Percentiles rank a stretch among this genome's conserved stretches.
Evolutionary conservation across 2,888 invertebrate species (phyloP).

Genomic region (Patella caerulea): DNA sequence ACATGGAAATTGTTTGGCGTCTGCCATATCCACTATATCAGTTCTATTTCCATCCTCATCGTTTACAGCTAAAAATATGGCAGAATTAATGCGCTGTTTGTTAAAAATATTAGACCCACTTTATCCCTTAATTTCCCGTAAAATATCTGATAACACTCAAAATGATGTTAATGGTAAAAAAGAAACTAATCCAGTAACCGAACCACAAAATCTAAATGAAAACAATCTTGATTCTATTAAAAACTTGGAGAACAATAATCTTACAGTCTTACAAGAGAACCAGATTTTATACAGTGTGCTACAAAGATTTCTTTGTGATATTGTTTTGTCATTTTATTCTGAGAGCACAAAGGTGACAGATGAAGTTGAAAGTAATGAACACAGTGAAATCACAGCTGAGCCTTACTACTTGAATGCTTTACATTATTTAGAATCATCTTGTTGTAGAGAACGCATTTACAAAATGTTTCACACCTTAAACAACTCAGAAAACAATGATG

Average conservation of each 20-base stretch:
- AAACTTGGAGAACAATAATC: not conserved
- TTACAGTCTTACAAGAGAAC: slow-evolving; percentile 26
- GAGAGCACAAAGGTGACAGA: not conserved
- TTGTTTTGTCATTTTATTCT: slow-evolving; percentile 22
- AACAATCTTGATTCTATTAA: too few species aligned
- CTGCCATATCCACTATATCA: slow-evolving; percentile 60
- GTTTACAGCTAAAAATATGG: slow-evolving; percentile 33
- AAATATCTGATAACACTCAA: slow-evolving; percentile 2
- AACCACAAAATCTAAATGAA: not conserved
- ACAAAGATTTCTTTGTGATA: slow-evolving; percentile 38
- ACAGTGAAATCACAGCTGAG: not conserved
- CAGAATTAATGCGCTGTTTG: slow-evolving; percentile 54
- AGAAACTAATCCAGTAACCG: slow-evolving; percentile 12
- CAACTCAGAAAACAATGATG: slow-evolving; percentile 29
- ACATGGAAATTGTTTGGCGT: slow-evolving; percentile 51
- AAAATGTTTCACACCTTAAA: slow-evolving; percentile 40
- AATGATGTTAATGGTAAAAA: slow-evolving; percentile 20
- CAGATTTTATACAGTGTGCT: slow-evolving; percentile 39
- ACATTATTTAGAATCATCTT: slow-evolving; percentile 45
- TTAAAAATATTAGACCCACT: slow-evolving; percentile 61
- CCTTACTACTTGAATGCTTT: slow-evolving; percentile 33
- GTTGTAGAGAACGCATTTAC: slow-evolving; percentile 45
- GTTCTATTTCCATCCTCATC: slow-evolving; percentile 45
- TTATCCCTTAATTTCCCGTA: slow-evolving; percentile 43
- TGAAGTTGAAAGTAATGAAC: slow-evolving; percentile 10